Base-by-base conservation (phyloP, 1,140 invertebrate genomes). In the Drosophila bifasciata region DNA sequence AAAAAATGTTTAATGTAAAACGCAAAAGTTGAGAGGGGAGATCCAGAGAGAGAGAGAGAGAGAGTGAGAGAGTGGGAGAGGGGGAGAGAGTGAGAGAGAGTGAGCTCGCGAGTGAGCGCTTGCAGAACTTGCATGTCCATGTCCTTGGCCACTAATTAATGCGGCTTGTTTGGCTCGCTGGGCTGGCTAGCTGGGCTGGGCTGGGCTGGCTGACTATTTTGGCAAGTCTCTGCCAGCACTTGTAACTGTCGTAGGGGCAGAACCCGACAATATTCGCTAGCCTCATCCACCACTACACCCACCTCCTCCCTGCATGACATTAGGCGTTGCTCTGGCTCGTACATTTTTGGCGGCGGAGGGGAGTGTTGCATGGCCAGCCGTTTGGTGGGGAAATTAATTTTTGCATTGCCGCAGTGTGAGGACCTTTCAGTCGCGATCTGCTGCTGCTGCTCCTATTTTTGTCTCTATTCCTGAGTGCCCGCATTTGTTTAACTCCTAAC, bases 131-230 rank as follows among this genome's bases (percentile, higher is more conserved):
- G 51, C 45, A 28, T 15, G 23, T 41, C 48, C 50, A 62, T 74
- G 81, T 76, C 59, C 76, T 85, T 80, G 80, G 76, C 72, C 80
- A 85, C 76, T 85, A 85, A 85, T 85, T 85, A 85, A 85, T 85
- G 80, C 81, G 67, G 76, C 76, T 85, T 85, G 81, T 85, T 79
- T 72, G 69, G 67, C 81, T 62, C 57, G 59, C 67, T 73, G 50
- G 50, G 52, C n/a, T n/a, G n/a, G n/a, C 81, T 62, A 53, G 59
- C 67, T 73, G 50, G 50, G 59, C 67, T 73, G 50, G 50, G 62
- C 62, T 59, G 61, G 56, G 60, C 79, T 73, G 45, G 40, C 2
- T 55, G 19, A 23, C 16, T 32, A 43, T 72, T 48, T 62, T 73
- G 69, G 51, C 44, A 62, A 61, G 21, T 81, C 51, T 52, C 53